Percentiles rank a stretch among this genome's conserved stretches.
Evolutionary conservation across 2,888 invertebrate species (phyloP).

Genomic region (Chouioia cunea): DNA sequence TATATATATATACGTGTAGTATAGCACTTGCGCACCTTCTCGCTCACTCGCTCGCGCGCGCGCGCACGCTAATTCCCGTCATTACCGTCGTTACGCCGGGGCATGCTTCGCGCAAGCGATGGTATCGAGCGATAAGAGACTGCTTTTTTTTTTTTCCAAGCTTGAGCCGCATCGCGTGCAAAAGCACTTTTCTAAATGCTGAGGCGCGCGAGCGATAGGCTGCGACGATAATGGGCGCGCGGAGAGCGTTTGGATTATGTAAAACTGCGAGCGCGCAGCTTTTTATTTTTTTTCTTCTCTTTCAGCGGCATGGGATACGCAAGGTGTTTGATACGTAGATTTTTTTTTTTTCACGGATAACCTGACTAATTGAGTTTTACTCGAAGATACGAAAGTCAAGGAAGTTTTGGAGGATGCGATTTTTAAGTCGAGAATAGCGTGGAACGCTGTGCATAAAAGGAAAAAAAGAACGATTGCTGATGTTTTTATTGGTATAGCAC

Average conservation of each 20-base stretch:
- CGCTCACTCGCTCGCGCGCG: neutral
- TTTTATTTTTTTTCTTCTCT: neutral
- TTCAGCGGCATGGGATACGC: too few species aligned
- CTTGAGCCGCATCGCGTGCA: constrained; percentile 39
- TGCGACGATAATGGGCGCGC: constrained; percentile 38
- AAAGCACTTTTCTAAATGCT: constrained; percentile 37
- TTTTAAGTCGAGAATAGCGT: too few species aligned
- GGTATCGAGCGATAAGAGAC: constrained; percentile 34
- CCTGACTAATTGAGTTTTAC: too few species aligned
- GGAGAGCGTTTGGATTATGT: constrained; percentile 36
- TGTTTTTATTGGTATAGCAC: too few species aligned
- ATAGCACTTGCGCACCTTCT: too few species aligned
- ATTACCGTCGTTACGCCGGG: constrained; percentile 42
- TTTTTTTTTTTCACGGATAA: too few species aligned
- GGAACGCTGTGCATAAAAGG: too few species aligned
- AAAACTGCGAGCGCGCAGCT: constrained; percentile 29
- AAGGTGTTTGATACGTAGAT: too few species aligned
- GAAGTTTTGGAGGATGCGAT: too few species aligned
- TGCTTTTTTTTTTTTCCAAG: neutral
- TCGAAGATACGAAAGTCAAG: too few species aligned
- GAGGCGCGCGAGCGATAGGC: constrained; percentile 39
- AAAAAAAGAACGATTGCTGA: too few species aligned
- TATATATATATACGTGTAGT: too few species aligned
- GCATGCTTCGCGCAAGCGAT: constrained; percentile 23
- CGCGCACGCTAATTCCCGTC: constrained; percentile 41